Percentiles rank a stretch among this genome's conserved stretches.
phyloP scores from a whole-genome alignment of 2,113 vertebrate species.

The Micromys minutus region DNA sequence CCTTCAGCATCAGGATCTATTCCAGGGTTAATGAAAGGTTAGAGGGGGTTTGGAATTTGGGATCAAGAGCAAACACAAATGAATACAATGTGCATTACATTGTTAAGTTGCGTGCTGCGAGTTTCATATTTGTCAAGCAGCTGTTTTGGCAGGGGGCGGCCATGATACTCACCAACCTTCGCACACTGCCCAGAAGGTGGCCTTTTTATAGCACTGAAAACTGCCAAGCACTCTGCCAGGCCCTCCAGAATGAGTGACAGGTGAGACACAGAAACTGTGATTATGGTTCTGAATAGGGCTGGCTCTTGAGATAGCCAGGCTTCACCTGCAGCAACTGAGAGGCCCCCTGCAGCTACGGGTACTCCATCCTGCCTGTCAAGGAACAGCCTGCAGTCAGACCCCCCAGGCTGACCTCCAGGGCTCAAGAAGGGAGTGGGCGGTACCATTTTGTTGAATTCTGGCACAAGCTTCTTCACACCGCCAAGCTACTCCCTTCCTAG shows the following conservation, averaged over 20 bases:
- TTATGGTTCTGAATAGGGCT: not conserved
- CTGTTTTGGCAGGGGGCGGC: not conserved
- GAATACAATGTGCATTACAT: not conserved
- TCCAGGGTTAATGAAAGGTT: not conserved
- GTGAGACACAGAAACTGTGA: not conserved
- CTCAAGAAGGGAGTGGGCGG: not conserved
- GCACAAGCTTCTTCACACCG: too few relatives aligned
- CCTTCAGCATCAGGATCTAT: not conserved
- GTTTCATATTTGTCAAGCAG: not conserved
- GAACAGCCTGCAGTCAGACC: not conserved
- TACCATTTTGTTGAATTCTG: not conserved
- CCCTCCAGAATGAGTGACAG: not conserved
- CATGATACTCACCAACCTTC: not conserved
- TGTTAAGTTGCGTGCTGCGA: rapidly evolving
- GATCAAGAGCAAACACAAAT: not conserved
- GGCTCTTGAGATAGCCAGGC: not conserved
- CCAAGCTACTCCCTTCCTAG: not conserved
- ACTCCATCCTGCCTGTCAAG: too few relatives aligned
- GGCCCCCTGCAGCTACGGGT: not conserved
- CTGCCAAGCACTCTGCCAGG: not conserved
- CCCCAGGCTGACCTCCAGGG: rapidly evolving
- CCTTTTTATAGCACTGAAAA: not conserved
- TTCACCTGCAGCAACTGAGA: not conserved
- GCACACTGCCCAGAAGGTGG: not conserved
- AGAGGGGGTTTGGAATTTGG: not conserved